Evolutionary conservation across 2,113 vertebrate genomes (phyloP), one percentile per base, ranked within the genome.

Genomic region (Lepisosteus osseus): DNA sequence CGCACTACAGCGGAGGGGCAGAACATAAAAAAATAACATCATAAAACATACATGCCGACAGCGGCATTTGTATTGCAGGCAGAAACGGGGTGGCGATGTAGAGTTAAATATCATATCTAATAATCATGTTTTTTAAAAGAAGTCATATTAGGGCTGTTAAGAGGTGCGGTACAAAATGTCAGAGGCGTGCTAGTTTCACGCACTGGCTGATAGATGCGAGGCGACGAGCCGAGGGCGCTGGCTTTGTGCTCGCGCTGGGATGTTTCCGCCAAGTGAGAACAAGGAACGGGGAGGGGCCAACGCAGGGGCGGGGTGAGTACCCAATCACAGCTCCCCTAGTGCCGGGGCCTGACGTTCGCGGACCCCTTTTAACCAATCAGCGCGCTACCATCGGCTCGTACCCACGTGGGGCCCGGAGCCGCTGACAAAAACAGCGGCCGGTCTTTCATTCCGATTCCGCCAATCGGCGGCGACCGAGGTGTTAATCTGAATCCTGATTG

Each of bases 401-500:
- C 9, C 88, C 91, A 90, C 92, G 90, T 90, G 92, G 91, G 90
- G 87, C 1, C 7, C 14, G 69, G 80, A 86, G 80, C 15, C 57
- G 70, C 74, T 72, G 68, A 78, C 74, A 68, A 70, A 29, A 82
- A 80, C 83, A 83, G 74, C 72, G 64, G 68, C 67, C 67, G 44
- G 59, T 65, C 68, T 70, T 41, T 65, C 72, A 83, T 63, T 72
- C 74, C 61, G 59, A 54, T 74, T 65, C 3, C 67, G 45, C 91
- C 91, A 92, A 93, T 92, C 82, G 75, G 45, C 6, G 55, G 54
- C 1, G n/a, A 57, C 72, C 71, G 61, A 84, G 81, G 87, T 88
- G 87, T 91, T 87, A 87, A 89, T 91, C 89, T 86, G 3, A 73
- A 73, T 63, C 72, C 71, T n/a, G 85, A 91, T 92, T 92, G 91